phyloP scores from a whole-genome alignment of 2,797 vertebrate species.

The Thunnus albacares region DNA sequence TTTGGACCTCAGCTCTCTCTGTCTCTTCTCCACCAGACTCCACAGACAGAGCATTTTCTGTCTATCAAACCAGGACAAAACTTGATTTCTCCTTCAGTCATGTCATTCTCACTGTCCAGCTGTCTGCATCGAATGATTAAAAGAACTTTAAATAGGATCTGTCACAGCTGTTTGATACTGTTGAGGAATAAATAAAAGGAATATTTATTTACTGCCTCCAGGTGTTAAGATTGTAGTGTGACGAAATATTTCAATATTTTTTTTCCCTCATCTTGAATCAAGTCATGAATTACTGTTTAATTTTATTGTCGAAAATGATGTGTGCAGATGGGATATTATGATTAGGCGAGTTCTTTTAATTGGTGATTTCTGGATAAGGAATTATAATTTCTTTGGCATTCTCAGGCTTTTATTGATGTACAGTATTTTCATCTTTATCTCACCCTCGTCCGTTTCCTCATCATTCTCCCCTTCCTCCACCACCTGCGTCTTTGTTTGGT shows the following conservation, averaged over 20 bases:
- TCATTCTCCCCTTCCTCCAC: slow-evolving; percentile 41
- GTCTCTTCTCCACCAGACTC: slow-evolving; percentile 16
- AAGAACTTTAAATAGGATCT: slow-evolving; percentile 19
- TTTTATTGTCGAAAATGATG: background rate
- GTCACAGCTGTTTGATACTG: background rate
- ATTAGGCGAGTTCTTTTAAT: slow-evolving; percentile 28
- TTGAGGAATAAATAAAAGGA: no score
- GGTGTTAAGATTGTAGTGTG: background rate
- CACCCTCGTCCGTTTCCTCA: background rate
- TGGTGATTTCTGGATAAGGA: background rate
- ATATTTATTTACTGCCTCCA: slow-evolving; percentile 4
- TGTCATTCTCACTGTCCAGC: slow-evolving; percentile 4
- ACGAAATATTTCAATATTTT: background rate
- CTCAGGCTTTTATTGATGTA: background rate
- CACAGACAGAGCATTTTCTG: slow-evolving; percentile 16
- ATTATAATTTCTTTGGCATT: slow-evolving; percentile 20
- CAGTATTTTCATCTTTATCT: slow-evolving; percentile 15
- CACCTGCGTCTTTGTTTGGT: slow-evolving; percentile 59
- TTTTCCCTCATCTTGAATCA: background rate
- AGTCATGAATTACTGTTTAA: background rate
- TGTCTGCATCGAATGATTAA: slow-evolving; percentile 15
- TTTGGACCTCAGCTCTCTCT: slow-evolving; percentile 21
- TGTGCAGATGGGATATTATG: background rate
- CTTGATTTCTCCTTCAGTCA: slow-evolving; percentile 16
- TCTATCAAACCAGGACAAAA: slow-evolving; percentile 29